Conservation (phyloP, 1,140 invertebrate species). For the Caenorhabditis inopinata region DNA sequence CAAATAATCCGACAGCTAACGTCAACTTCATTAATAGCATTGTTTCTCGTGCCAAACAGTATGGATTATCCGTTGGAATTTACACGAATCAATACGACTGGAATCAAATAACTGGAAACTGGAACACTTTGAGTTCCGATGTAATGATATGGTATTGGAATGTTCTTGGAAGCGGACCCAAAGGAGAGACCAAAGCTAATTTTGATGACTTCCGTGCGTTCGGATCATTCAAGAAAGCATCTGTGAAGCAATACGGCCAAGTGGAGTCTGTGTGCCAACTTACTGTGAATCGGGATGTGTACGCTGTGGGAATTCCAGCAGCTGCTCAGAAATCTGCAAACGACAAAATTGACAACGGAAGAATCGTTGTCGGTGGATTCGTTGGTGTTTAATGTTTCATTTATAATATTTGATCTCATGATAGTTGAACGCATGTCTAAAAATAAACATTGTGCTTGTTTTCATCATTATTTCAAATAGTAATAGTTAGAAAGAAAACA, state of each 20-base stretch:
- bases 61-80: conserved; percentile 28
- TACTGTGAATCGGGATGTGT: conserved; percentile 16
- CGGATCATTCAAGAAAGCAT: conserved; percentile 15
- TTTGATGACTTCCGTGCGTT: conserved; percentile 21
- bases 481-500: no score
- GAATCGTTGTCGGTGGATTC: conserved; percentile 22
- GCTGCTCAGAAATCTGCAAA: not conserved
- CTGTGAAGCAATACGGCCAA: conserved; percentile 26
- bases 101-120: conserved; percentile 33
- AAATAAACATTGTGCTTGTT: no score
- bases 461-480: no score
- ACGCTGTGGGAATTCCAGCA: not conserved
- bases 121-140: not conserved
- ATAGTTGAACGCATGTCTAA: no score
- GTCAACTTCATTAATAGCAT: conserved; percentile 35
- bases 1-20: conserved; percentile 18
- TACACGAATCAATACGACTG: conserved; percentile 36
- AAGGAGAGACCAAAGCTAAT: not conserved
- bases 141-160: not conserved
- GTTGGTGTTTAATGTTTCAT: no score
- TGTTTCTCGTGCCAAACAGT: not conserved
- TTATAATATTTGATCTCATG: no score
- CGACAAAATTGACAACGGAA: not conserved
- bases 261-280: not conserved
- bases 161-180: not conserved